Base-by-base conservation (phyloP, 2,888 invertebrate species). In the Notocelia uddmanniana region DNA sequence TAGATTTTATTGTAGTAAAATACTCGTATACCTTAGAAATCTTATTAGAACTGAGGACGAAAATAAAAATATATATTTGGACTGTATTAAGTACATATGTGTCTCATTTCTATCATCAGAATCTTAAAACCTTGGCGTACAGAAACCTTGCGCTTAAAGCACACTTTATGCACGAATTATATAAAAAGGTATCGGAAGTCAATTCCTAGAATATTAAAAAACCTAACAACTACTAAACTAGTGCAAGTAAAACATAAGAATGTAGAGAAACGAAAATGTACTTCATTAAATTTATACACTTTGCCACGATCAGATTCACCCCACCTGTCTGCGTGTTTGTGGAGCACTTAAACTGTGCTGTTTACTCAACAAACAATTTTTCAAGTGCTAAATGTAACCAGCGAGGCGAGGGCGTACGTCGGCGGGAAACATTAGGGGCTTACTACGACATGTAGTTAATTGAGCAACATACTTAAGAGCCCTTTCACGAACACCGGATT, bases 351-450 rank as follows among this genome's bases (percentile, higher is more conserved):
- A 68, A 68, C 68, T 5, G 59, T n/a, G 59, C 68, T 59, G 68
- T 68, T 21, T 68, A 23, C 59, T 23, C 23, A n/a, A 37, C 37
- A 68, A 59, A 68, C 59, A 68, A 59, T 68, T 68, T 68, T 68
- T 68, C 50, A 58, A 68, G 68, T 23, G 68, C 50, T 68, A 59
- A 59, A 68, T 68, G 68, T 68, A 59, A 68, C 68, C 59, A 58
- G 37, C 23, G 57, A 21, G 48, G 67, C 48, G 37, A 23, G 64
- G 6, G 9, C 18, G 48, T 34, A 21, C 13, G n/a, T 18, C 2
- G 11, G 19, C 26, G 26, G 45, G 23, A 18, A 57, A 19, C 55
- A 57, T 19, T 45, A 45, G 19, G 19, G 18, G n/a, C 15, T 67
- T 55, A 26, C 45, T n/a, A n/a, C 45, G 45, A 45, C 15, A 45